Evolutionary conservation across 2,888 invertebrate genomes (phyloP).

Genomic region (Atethmia centrago): DNA sequence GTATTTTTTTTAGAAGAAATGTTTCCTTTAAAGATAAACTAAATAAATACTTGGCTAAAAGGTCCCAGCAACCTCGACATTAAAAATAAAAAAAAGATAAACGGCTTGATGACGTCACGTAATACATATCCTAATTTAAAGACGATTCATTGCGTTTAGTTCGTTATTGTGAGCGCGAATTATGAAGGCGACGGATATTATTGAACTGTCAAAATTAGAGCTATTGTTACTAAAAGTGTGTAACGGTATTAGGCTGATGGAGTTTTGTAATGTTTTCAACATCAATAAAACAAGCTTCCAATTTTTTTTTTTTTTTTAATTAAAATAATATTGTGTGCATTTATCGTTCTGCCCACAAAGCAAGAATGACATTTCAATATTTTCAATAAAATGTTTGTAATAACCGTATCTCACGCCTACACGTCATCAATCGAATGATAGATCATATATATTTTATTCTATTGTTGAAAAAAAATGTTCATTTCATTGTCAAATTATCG

Average conservation of each 20-base stretch:
- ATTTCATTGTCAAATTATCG: conserved; percentile 15
- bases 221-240: background rate
- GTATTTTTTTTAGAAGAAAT: background rate
- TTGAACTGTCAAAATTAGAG: background rate
- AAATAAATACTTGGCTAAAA: too few species aligned
- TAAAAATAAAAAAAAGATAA: too few species aligned
- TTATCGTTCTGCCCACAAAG: background rate
- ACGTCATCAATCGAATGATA: conserved; percentile 31
- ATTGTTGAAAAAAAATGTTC: conserved; percentile 22
- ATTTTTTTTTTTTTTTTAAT: too few species aligned
- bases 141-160: background rate
- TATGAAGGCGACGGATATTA: background rate
- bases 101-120: background rate
- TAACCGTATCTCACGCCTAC: conserved; percentile 43
- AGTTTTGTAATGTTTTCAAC: too few species aligned
- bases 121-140: background rate
- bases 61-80: too few species aligned
- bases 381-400: conserved; percentile 30
- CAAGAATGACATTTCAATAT: conserved; percentile 33
- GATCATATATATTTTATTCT: conserved; percentile 11
- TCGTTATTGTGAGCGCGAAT: background rate
- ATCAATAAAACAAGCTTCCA: too few species aligned
- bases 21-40: too few species aligned
- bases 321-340: too few species aligned
- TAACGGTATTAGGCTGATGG: background rate